A percentile compares a stretch with the other conserved stretches of the same genome.
phyloP scores from a whole-genome alignment of 2,113 vertebrate species.

The Ciconia maguari region DNA sequence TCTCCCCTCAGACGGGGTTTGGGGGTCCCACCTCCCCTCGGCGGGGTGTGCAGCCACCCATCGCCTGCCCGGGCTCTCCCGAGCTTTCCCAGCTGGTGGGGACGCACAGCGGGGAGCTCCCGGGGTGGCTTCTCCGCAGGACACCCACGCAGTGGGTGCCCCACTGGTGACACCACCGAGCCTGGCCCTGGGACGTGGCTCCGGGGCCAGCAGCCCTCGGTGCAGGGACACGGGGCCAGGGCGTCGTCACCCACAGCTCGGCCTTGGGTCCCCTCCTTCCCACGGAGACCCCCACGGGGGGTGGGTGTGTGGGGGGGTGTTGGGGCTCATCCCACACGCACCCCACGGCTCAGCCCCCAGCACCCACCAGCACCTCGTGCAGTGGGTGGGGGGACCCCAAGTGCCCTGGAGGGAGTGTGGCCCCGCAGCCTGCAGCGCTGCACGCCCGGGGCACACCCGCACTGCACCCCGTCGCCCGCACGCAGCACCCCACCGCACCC shows the following conservation, averaged over 20 bases:
- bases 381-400: neutral
- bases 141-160: neutral
- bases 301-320: no score
- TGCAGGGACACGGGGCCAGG: neutral
- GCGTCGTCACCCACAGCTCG: neutral
- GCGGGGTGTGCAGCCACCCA: accelerated
- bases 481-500: neutral
- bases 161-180: neutral
- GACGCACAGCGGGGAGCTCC: no score
- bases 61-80: neutral
- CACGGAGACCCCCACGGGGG: neutral
- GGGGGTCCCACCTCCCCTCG: no score
- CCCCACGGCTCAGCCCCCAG: neutral
- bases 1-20: neutral
- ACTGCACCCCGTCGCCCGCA: neutral
- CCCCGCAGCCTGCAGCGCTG: neutral
- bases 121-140: neutral
- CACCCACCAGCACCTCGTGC: no score
- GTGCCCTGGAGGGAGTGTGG: no score
- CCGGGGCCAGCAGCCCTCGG: no score
- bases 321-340: neutral
- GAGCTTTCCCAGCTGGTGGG: neutral
- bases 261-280: neutral
- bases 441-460: neutral
- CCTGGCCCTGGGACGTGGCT: neutral